These are phyloP conservation scores for Trypoxylon attenuatum DNA, from an alignment of 2,888 invertebrate genomes.

Conservation along the genomic window DNA sequence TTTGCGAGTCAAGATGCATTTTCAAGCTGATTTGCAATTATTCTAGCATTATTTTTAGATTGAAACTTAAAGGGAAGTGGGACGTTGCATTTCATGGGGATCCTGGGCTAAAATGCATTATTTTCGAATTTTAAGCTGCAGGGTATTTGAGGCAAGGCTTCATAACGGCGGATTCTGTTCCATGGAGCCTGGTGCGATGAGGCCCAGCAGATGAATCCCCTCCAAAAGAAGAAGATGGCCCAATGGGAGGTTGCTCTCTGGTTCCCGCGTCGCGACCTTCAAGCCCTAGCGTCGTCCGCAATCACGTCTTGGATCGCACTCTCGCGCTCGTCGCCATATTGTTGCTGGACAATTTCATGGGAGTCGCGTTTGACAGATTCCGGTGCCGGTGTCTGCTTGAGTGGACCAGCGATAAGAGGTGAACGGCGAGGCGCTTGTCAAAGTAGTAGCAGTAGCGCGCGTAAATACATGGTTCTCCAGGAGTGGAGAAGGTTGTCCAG, in stretches of 20 bases:
- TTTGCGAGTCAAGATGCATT: too few relatives aligned
- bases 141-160: too few relatives aligned
- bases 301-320: slow-evolving; percentile 42
- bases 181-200: slow-evolving; percentile 26
- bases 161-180: too few relatives aligned
- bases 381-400: background rate
- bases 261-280: slow-evolving; percentile 45
- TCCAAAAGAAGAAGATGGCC: slow-evolving; percentile 18
- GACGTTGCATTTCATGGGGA: too few relatives aligned
- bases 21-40: too few relatives aligned
- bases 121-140: too few relatives aligned
- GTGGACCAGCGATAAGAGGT: background rate
- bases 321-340: slow-evolving; percentile 56
- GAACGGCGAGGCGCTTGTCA: background rate
- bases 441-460: background rate
- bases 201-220: slow-evolving; percentile 27
- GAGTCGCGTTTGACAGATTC: slow-evolving; percentile 8
- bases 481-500: background rate
- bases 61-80: too few relatives aligned
- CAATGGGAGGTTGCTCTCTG: slow-evolving; percentile 35
- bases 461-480: background rate
- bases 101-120: too few relatives aligned
- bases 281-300: slow-evolving; percentile 48
- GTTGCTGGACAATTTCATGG: slow-evolving; percentile 52
- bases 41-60: too few relatives aligned